These are phyloP conservation scores for Oryzaephilus surinamensis DNA, from an alignment of 1,140 invertebrate genomes.

Conservation along the genomic window DNA sequence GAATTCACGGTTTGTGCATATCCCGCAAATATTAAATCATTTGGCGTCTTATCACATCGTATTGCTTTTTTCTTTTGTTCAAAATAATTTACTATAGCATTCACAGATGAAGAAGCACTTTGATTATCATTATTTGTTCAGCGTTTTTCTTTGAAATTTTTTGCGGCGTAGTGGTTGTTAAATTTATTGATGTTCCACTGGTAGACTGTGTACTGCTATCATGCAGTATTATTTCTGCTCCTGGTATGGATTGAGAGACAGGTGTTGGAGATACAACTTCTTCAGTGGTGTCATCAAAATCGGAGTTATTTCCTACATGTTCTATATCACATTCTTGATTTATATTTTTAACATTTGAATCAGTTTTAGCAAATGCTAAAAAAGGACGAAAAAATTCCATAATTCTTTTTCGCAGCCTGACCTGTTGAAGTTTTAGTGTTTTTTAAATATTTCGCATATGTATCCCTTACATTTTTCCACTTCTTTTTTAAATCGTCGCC, in stretches of 20 bases:
- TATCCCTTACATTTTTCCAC: conserved; percentile 4
- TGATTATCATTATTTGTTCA: too few species aligned
- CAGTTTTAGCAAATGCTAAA: conserved; percentile 3
- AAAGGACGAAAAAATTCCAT: conserved; percentile 6
- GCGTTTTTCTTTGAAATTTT: conserved; percentile 5
- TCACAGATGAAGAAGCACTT: background rate
- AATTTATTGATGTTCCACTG: too few species aligned
- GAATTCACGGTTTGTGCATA: conserved; percentile 9
- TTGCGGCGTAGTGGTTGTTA: conserved; percentile 6
- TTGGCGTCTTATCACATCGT: conserved; percentile 8
- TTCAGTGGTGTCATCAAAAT: background rate
- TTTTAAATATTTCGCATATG: conserved; percentile 3
- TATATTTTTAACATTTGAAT: conserved; percentile 2
- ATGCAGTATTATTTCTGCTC: too few species aligned
- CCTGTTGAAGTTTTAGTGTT: background rate
- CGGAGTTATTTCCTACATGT: too few species aligned
- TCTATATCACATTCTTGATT: background rate
- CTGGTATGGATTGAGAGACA: too few species aligned
- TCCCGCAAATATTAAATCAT: conserved; percentile 5
- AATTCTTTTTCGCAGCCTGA: conserved; percentile 1
- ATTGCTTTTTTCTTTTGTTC: background rate
- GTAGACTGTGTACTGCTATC: too few species aligned
- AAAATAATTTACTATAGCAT: conserved; percentile 5
- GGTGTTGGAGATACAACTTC: too few species aligned
- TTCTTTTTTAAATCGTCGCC: background rate